phyloP scores from a whole-genome alignment of 2,113 vertebrate genomes.

The Trogon melanurus region DNA sequence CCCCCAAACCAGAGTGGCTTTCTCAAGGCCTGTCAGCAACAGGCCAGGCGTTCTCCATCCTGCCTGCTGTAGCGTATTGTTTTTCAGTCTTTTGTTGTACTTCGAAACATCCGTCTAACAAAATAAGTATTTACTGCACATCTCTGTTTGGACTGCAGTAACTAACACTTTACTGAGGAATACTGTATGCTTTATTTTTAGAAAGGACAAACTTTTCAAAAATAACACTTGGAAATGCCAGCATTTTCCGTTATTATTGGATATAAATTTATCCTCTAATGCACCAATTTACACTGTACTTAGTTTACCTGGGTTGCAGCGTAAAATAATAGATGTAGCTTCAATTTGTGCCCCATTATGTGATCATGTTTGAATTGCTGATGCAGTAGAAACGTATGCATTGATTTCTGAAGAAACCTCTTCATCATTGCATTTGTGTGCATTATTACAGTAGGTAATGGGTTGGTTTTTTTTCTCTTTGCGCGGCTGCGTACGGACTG shows the following conservation, averaged over 20 bases:
- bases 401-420: conserved; percentile 50
- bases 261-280: conserved; percentile 65
- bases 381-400: conserved; percentile 59
- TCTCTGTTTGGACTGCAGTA: conserved; percentile 52
- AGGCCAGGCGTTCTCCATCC: not conserved
- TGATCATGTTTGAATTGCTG: conserved; percentile 68
- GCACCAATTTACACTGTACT: conserved; percentile 53
- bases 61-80: not conserved
- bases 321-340: conserved; percentile 69
- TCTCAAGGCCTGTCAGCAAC: not conserved
- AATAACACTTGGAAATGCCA: conserved; percentile 60
- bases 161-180: conserved; percentile 43
- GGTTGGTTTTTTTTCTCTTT: conserved; percentile 2
- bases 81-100: conserved; percentile 25
- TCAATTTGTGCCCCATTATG: conserved; percentile 63
- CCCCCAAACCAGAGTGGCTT: not conserved
- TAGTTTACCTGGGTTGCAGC: conserved; percentile 56
- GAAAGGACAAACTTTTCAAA: conserved; percentile 55
- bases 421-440: conserved; percentile 44
- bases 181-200: conserved; percentile 51
- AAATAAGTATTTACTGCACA: conserved; percentile 40
- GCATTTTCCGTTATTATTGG: conserved; percentile 50
- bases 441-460: not conserved
- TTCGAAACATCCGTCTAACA: conserved; percentile 43
- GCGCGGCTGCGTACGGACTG: not conserved